Evolutionary conservation across 2,888 invertebrate genomes (phyloP), one percentile per base, ranked within the genome.

Genomic region (Maniola hyperantus): DNA sequence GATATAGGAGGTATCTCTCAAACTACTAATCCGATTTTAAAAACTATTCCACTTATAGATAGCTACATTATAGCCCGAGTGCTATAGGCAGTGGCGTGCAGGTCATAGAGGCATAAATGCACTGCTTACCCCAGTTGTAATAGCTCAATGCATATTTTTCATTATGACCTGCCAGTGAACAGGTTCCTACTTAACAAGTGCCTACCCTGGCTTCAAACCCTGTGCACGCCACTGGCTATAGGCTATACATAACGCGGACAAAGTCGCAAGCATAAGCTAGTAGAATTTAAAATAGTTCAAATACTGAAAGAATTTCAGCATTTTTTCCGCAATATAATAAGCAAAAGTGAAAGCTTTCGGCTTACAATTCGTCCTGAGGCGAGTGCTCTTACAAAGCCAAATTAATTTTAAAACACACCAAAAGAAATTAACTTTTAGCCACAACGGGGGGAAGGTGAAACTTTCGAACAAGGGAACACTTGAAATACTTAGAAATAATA

Each of bases 401-500:
- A 91, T 91, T 90, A 90, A 91, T 89, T 91, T 91, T 86, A 90
- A 90, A 91, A 91, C 88, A 90, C 88, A 91, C 89, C 85, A 86
- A 91, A 91, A 91, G 90, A 92, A 90, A 91, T 92, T 91, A 91
- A 91, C 91, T 91, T 91, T 82, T 81, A 79, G 79, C 76, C 79
- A 80, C 79, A 82, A 81, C 81, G 78, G 78, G 79, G 83, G 80
- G 77, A 80, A 83, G 83, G 89, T 84, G 84, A 85, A 90, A 89
- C 82, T 91, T 91, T 84, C 79, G 78, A 85, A 84, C 85, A 82
- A 82, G 85, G 83, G 83, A 84, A 83, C 84, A 84, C 84, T 87
- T 82, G 79, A 80, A 81, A 77, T 87, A 88, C 89, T 89, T 89
- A 85, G 86, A 89, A 91, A 91, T 90, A 89, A 89, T 90, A 88